A percentile compares a stretch with the other conserved stretches of the same genome.
Conservation (phyloP, 2,113 vertebrate genomes). For the Narcine bancroftii region DNA sequence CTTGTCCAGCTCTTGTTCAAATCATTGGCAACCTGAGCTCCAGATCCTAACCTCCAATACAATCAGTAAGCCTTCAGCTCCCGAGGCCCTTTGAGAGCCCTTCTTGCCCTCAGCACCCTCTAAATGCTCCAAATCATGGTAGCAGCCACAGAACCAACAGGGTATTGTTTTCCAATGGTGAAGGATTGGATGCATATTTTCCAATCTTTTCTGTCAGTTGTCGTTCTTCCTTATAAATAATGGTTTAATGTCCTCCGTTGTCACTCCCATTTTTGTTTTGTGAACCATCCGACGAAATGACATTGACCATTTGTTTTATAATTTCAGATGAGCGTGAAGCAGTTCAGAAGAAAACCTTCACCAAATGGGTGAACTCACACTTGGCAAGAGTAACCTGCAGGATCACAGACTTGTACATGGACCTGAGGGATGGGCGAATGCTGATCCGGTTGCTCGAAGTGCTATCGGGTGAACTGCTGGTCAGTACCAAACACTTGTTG, state of each 20-base stretch:
- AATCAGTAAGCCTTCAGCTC: too few species aligned
- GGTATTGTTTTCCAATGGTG: background rate
- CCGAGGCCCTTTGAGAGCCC: too few species aligned
- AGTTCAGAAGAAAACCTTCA: constrained; percentile 91
- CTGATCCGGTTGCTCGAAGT: constrained; percentile 81
- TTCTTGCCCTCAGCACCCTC: too few species aligned
- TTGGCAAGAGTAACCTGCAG: constrained; percentile 78
- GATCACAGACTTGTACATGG: constrained; percentile 81
- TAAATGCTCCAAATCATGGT: too few species aligned
- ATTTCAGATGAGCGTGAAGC: constrained; percentile 84
- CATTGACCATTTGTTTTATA: background rate
- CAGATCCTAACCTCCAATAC: too few species aligned
- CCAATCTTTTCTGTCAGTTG: background rate
- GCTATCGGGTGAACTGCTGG: constrained; percentile 83
- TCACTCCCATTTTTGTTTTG: background rate
- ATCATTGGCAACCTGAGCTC: too few species aligned
- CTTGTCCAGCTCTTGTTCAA: too few species aligned
- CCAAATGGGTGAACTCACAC: constrained; percentile 93
- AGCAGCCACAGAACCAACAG: too few species aligned
- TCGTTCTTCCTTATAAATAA: background rate
- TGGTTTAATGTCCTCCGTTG: background rate
- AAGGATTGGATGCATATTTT: background rate
- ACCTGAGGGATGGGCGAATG: constrained; percentile 84
- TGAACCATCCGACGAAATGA: background rate
- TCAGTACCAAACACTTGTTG: constrained; percentile 54